Evolutionary conservation across 2,888 invertebrate genomes (phyloP), one percentile per base, ranked within the genome.

Genomic region (Ganaspis brasiliensis): DNA sequence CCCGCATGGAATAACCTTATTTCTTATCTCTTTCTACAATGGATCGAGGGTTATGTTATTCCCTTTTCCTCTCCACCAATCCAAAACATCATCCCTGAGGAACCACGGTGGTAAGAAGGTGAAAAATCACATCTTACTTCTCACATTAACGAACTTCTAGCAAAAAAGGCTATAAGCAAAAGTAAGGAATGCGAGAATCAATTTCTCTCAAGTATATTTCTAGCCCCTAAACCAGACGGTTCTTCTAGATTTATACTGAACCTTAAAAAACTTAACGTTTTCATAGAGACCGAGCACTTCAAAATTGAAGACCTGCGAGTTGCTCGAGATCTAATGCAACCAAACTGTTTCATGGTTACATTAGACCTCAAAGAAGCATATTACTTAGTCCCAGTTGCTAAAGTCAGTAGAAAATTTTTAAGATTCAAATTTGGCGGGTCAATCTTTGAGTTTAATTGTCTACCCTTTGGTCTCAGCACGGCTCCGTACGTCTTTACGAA

Each of bases 401-500:
- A 59, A 2, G 21, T 59, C n/a, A 57, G 82, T 57, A 76, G 78
- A 75, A 84, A 86, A 80, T 82, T 78, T 77, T 73, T 83, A 24
- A 80, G 83, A 67, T 85, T 84, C 75, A 82, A 52, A 71, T 76
- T 31, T 31, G 6, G 31, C 2, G 31, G 31, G 31, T 31, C 31
- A 4, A 76, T 70, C 24, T 85, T 6, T 84, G 84, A 2, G 84
- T 85, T 77, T 31, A 31, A 31, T 6, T 31, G 31, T 6, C 6
- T 31, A 31, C 31, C 31, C 2, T 31, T 31, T 31, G 84, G 85
- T 6, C 57, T 84, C 9, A 79, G 80, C 31, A 81, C 80, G 14
- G 83, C 83, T 1, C 85, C 85, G 6, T 84, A 70, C 72, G 56
- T 83, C 1, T 85, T 84, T 56, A 83, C 84, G 2, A 85, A 84